A percentile compares a stretch with the other conserved stretches of the same genome.
Evolutionary conservation across 2,797 vertebrate genomes (phyloP).

Genomic region (Rhinatrema bivittatum): DNA sequence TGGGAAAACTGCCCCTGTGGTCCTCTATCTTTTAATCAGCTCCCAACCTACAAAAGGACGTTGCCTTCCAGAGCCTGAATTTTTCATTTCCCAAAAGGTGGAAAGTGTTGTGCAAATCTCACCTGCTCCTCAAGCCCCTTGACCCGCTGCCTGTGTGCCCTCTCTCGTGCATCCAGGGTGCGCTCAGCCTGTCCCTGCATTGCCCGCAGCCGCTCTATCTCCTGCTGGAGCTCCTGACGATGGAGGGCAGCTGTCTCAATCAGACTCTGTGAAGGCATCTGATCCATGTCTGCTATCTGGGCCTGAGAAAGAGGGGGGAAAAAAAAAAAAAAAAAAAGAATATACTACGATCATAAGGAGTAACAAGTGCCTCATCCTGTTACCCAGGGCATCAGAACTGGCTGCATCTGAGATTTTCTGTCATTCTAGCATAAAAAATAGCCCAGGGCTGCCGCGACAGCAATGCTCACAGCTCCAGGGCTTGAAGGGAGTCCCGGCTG

Average conservation of each 20-base stretch:
- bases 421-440: no score
- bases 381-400: no score
- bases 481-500: no score
- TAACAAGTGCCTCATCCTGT: no score
- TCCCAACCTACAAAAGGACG: no score
- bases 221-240: conserved; percentile 59
- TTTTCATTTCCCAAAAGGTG: neutral
- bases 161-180: conserved; percentile 66
- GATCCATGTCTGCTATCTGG: conserved; percentile 69
- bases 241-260: conserved; percentile 45
- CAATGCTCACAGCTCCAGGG: no score
- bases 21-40: no score
- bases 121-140: conserved; percentile 80
- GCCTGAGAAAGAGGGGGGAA: conserved; percentile 51
- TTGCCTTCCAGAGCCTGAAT: no score
- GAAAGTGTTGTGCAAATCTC: neutral
- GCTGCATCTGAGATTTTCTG: no score
- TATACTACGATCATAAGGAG: no score
- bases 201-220: conserved; percentile 52
- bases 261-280: conserved; percentile 22
- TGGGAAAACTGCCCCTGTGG: neutral
- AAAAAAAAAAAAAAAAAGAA: no score
- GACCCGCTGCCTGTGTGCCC: conserved; percentile 62
- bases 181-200: conserved; percentile 63
- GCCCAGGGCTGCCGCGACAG: no score